Base-by-base conservation (phyloP, 2,888 invertebrate species). In the Napeogenes sylphis region DNA sequence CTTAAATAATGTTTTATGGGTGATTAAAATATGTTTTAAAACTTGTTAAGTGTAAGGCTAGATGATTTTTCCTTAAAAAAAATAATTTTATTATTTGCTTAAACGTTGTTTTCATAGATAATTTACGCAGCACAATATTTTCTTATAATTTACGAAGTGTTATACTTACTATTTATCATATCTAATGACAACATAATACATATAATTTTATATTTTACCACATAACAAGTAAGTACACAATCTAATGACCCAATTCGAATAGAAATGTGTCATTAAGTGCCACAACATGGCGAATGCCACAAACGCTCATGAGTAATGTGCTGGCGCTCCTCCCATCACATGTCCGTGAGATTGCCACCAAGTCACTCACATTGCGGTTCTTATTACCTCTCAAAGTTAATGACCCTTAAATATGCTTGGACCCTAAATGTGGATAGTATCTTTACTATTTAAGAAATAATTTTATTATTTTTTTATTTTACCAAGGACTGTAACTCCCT, bases 251-350 rank as follows among this genome's bases (percentile, higher is more conserved):
- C 12, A 10, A 30, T 6, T 30, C 10, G 30, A 51, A 51, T 51
- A 51, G 30, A 51, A 51, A 30, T 12, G 30, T 51, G 51, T 51
- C 51, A 51, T 51, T 51, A 51, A 30, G 30, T 51, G 51, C 30
- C 5, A 51, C 30, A 56, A 56, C 45, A 32, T 56, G 10, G 45
- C 59, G 42, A 47, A 45, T 46, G 45, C 63, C 66, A 65, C 67
- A 57, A 47, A 45, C 46, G 60, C 45, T 54, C 62, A 61, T 70
- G 69, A 70, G 59, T 66, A 67, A 70, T 68, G 70, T 56, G 56
- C 61, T n/a, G 21, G 53, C 55, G 67, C 38, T 56, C 68, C 65
- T 64, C 69, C 70, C 64, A 63, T 66, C 57, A 64, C 70, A 53
- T 68, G 66, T 66, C 64, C 56, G 56, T 42, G 63, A 60, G 66